These are phyloP conservation scores for Bradypodion ventrale DNA, from an alignment of 2,797 vertebrate genomes.

Conservation along the genomic window DNA sequence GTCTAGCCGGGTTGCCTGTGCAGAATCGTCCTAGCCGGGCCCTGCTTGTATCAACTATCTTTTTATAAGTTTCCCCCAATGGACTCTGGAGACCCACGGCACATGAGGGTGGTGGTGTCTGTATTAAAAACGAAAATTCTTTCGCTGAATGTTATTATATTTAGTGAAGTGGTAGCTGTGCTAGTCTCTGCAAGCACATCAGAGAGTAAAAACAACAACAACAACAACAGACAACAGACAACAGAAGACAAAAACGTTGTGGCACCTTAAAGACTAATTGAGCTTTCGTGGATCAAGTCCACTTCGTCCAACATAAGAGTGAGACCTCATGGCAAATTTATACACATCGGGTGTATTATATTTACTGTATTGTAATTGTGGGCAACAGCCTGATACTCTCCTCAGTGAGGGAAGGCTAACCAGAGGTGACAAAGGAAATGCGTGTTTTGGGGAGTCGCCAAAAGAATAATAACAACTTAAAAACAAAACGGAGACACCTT, in stretches of 20 bases:
- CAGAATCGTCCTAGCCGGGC: slow-evolving; percentile 29
- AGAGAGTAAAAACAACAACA: too few species aligned
- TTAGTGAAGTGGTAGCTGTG: too few species aligned
- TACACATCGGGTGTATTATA: too few species aligned
- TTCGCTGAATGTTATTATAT: background rate
- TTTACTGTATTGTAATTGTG: background rate
- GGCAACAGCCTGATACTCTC: background rate
- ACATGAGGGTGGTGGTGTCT: too few species aligned
- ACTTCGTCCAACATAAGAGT: too few species aligned
- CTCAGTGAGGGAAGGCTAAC: slow-evolving; percentile 9
- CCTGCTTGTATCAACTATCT: slow-evolving; percentile 36
- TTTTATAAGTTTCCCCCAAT: background rate
- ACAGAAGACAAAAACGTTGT: too few species aligned
- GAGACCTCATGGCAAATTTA: too few species aligned
- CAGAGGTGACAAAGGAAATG: background rate
- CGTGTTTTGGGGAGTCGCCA: background rate
- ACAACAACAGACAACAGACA: too few species aligned
- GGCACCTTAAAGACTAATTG: too few species aligned
- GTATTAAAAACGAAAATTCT: background rate
- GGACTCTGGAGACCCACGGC: too few species aligned
- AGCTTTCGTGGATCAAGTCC: too few species aligned
- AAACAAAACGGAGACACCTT: background rate
- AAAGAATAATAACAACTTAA: background rate
- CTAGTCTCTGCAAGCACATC: too few species aligned
- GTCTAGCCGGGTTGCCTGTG: background rate